Base-by-base conservation (phyloP, 35 echinoderm and acorn worm species). In the Ptychodera flava region DNA sequence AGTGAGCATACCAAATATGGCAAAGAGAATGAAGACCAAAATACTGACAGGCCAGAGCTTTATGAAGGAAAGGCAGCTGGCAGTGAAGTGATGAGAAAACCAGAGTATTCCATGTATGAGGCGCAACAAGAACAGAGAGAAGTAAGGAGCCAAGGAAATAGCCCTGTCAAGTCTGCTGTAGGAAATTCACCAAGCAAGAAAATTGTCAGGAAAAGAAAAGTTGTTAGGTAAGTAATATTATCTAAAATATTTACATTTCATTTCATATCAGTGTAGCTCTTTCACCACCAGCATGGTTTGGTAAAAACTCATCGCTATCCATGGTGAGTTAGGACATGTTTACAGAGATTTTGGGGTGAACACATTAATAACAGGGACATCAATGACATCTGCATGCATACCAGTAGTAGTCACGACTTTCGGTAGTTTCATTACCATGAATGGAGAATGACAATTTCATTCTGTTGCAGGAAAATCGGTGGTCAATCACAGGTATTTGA, bases 401-500 rank as follows among this genome's bases (percentile, higher is more conserved):
- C n/a, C n/a, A n/a, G n/a, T n/a, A n/a, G n/a, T n/a, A n/a, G n/a
- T n/a, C n/a, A n/a, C n/a, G n/a, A n/a, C n/a, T n/a, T n/a, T n/a
- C n/a, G n/a, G n/a, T n/a, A n/a, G n/a, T n/a, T n/a, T n/a, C n/a
- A n/a, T n/a, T n/a, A n/a, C n/a, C n/a, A n/a, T n/a, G n/a, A n/a
- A n/a, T n/a, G n/a, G n/a, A n/a, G n/a, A n/a, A n/a, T n/a, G n/a
- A n/a, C n/a, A n/a, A 82, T 1, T 87, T 83, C 35, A 29, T n/a
- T 80, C 77, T 52, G 34, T 33, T 85, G 12, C 80, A 97, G 95
- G 85, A 93, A 93, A 84, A 90, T 79, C 78, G 85, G 89, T 87
- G 95, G 92, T 35, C 82, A 90, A 16, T 76, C 86, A 30, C 92
- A 97, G 75, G 81, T 97, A 0, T 97, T 97, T 93, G 92, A 97